Evolutionary conservation across 2,113 vertebrate genomes (phyloP).

Genomic region (Mugil cephalus): DNA sequence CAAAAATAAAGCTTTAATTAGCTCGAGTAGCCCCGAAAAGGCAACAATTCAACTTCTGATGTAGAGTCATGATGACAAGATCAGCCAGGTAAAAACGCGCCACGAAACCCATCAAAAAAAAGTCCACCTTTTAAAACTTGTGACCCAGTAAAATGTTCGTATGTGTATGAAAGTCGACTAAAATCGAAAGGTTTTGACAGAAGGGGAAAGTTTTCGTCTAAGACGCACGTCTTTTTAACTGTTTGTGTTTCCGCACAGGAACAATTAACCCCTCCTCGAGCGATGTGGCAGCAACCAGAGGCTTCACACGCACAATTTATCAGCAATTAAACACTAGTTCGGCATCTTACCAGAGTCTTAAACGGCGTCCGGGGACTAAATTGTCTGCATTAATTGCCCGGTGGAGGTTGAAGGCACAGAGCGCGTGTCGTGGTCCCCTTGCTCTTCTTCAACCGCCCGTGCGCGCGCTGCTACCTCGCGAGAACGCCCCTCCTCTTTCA

Average conservation of each 20-base stretch:
- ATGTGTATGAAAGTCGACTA: background rate
- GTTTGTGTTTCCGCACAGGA: background rate
- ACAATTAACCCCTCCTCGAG: background rate
- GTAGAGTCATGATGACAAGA: background rate
- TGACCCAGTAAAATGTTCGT: background rate
- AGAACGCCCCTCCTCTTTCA: slow-evolving; percentile 50
- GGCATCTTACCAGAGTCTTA: slow-evolving; percentile 36
- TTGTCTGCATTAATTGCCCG: background rate
- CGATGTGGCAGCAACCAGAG: background rate
- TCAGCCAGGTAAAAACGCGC: slow-evolving; percentile 19
- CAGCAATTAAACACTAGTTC: background rate
- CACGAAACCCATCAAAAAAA: background rate
- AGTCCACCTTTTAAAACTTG: background rate
- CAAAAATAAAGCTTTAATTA: background rate
- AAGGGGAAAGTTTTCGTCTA: background rate
- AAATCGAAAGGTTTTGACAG: background rate
- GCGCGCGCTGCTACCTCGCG: slow-evolving; percentile 24
- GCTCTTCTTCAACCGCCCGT: slow-evolving; percentile 14
- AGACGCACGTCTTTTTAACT: background rate
- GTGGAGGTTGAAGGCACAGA: background rate
- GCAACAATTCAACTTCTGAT: slow-evolving; percentile 11
- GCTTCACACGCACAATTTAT: background rate
- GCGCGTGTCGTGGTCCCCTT: slow-evolving; percentile 5
- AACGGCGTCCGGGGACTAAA: background rate
- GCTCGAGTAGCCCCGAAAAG: background rate